These are phyloP conservation scores for Ophioninae sp. DNA, from an alignment of 2,888 invertebrate species.

Conservation along the genomic window DNA sequence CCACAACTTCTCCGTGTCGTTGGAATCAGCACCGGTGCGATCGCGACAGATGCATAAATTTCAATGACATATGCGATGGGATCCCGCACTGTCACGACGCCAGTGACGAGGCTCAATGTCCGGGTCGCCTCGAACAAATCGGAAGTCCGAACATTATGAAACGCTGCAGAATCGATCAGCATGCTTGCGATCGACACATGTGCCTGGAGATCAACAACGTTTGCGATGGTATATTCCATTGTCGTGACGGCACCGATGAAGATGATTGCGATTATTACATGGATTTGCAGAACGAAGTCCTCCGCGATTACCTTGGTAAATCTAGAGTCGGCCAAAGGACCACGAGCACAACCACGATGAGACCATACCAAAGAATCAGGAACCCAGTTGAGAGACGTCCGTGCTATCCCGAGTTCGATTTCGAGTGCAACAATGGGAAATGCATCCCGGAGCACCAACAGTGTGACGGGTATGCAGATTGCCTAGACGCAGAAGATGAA, in stretches of 20 bases:
- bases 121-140: neutral
- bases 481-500: constrained; percentile 85
- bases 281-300: constrained; percentile 39
- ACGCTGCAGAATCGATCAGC: constrained; percentile 52
- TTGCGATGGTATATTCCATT: constrained; percentile 29
- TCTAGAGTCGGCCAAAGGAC: neutral
- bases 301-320: constrained; percentile 11
- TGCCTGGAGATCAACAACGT: constrained; percentile 29
- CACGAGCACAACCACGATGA: constrained; percentile 1
- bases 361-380: neutral
- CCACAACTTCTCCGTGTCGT: constrained; percentile 7
- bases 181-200: constrained; percentile 35
- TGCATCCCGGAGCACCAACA: constrained; percentile 82
- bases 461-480: constrained; percentile 85
- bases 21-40: constrained; percentile 42
- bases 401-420: constrained; percentile 55
- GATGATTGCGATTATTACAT: constrained; percentile 80
- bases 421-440: constrained; percentile 81
- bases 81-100: constrained; percentile 25
- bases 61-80: constrained; percentile 32
- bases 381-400: neutral
- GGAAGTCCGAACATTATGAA: constrained; percentile 6
- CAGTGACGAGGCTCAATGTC: constrained; percentile 37
- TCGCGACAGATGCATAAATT: constrained; percentile 28
- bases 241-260: constrained; percentile 47